Base-by-base conservation (phyloP, 2,888 invertebrate genomes). In the Lepidonotus clava region DNA sequence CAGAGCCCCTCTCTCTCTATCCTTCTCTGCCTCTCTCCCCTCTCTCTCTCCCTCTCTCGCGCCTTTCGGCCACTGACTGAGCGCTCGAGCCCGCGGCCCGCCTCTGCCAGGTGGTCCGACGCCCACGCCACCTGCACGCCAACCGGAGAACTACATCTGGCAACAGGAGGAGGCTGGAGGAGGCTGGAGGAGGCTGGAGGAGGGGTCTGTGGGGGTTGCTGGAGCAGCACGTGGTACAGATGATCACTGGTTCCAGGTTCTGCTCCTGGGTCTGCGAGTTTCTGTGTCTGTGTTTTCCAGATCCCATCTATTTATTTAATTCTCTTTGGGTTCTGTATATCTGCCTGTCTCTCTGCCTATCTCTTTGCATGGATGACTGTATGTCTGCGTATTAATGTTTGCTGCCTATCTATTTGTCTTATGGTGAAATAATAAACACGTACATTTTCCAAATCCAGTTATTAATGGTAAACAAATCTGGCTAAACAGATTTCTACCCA, bases 1-100 rank as follows among this genome's bases (percentile, higher is more conserved):
- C n/a, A n/a, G 21, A 53, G 53, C 53, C 53, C n/a, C 53, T 53
- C 4, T 53, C 21, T n/a, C 2, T 2, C 53, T 46, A n/a, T 1
- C 61, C 28, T 5, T 28, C 61, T 61, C 61, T 24, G 11, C 28
- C 61, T 28, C 61, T 61, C 28, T 32, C 61, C 11, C 24, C 61
- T 24, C 61, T 11, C 5, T 11, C 61, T 24, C 28, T 61, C 61
- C n/a, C 28, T 46, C 46, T 6, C 8, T 18, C 46, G 61, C 28
- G 61, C 28, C n/a, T n/a, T n/a, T 61, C 61, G 11, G 61, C 61
- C 61, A 61, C 61, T 11, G 61, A 61, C 61, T 61, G 61, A 61
- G 61, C n/a, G 61, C 61, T 24, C 28, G 4, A 2, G 2, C 61
- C 61, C 14, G 11, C 61, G 1, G 46, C 46, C 46, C 46, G 46